phyloP scores from a whole-genome alignment of 2,888 invertebrate species.

The Xiphydria camelus region DNA sequence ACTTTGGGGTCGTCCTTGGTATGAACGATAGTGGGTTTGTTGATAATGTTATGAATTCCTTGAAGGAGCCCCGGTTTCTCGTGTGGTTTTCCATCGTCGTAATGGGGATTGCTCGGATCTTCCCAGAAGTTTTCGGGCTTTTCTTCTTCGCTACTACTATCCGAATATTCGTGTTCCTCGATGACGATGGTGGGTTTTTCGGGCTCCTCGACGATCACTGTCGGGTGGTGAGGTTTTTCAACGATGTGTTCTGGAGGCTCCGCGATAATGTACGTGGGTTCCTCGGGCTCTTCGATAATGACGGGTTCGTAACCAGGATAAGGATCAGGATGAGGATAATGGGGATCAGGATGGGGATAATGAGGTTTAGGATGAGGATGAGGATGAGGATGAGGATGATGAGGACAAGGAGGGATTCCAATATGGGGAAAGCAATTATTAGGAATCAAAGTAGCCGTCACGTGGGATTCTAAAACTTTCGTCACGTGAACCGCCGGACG shows the following conservation, averaged over 20 bases:
- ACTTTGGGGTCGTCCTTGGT: slow-evolving; percentile 7
- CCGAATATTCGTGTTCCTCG: neutral
- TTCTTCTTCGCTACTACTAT: neutral
- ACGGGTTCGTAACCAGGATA: neutral
- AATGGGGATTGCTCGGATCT: slow-evolving; percentile 11
- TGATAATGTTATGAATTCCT: neutral
- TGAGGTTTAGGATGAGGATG: too few relatives aligned
- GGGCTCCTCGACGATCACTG: neutral
- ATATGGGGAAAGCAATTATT: slow-evolving; percentile 47
- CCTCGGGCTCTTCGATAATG: slow-evolving; percentile 1
- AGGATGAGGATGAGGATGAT: too few relatives aligned
- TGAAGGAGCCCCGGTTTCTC: neutral
- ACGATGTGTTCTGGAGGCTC: neutral
- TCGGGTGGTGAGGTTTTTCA: neutral
- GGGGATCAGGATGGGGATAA: too few relatives aligned
- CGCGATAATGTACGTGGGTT: neutral
- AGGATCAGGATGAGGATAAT: too few relatives aligned
- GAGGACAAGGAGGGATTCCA: slow-evolving; percentile 47
- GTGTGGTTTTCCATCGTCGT: slow-evolving; percentile 1
- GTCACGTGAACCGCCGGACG: slow-evolving; percentile 30
- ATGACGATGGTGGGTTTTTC: neutral
- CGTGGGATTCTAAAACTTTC: slow-evolving; percentile 38
- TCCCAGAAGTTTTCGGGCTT: slow-evolving; percentile 5
- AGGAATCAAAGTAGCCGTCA: slow-evolving; percentile 48
- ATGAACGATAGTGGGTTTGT: slow-evolving; percentile 5